phyloP scores from a whole-genome alignment of 30 jellyfish, hydroid and myxozoan genomes.

The Hydractinia symbiolongicarpus region DNA sequence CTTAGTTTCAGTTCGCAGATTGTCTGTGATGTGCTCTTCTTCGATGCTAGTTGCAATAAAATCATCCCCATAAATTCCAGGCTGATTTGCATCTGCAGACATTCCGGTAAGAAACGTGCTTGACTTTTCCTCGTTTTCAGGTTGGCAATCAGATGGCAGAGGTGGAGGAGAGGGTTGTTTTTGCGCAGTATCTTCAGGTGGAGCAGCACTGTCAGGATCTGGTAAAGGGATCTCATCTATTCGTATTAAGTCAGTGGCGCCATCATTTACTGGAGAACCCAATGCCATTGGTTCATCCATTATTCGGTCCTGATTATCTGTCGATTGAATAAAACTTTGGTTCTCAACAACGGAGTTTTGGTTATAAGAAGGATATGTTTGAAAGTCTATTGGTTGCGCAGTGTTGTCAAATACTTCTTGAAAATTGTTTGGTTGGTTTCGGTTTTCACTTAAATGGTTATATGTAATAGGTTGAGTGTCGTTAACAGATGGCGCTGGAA shows the following conservation, averaged over 20 bases:
- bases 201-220: neutral
- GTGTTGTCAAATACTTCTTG: neutral
- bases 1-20: too few species aligned
- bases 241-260: neutral
- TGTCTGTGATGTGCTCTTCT: neutral
- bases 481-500: too few species aligned
- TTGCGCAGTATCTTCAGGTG: neutral
- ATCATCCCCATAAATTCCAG: neutral
- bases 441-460: neutral
- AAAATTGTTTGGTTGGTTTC: neutral
- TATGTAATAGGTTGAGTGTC: too few species aligned
- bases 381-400: neutral
- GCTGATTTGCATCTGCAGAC: neutral
- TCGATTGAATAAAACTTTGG: neutral
- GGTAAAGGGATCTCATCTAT: conserved; percentile 28
- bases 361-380: too few species aligned
- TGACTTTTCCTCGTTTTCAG: neutral
- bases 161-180: conserved; percentile 9
- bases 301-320: neutral
- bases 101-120: neutral
- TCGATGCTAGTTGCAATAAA: neutral
- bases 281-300: conserved; percentile 38
- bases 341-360: too few species aligned
- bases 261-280: conserved; percentile 4
- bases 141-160: neutral